Percentiles rank a stretch among this genome's conserved stretches.
These are phyloP conservation scores for Andrena chrysosceles DNA, from an alignment of 2,888 invertebrate genomes.

Conservation along the genomic window DNA sequence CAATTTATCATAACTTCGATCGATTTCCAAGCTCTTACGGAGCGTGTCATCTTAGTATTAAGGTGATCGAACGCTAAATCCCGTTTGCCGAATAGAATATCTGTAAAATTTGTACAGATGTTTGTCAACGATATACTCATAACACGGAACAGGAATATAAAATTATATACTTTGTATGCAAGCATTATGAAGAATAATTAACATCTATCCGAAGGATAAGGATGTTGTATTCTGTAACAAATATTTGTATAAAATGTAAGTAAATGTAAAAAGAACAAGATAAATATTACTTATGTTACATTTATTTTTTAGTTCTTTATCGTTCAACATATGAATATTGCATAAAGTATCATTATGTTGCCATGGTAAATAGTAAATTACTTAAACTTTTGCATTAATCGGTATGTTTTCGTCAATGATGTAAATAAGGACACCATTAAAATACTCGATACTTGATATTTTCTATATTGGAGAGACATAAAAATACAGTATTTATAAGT, in stretches of 20 bases:
- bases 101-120: conserved; percentile 66
- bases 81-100: conserved; percentile 35
- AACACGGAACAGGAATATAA: conserved; percentile 41
- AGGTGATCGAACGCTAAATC: conserved; percentile 41
- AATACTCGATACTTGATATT: conserved; percentile 75
- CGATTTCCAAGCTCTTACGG: conserved; percentile 16
- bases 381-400: conserved; percentile 42
- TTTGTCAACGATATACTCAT: conserved; percentile 58
- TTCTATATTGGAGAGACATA: conserved; percentile 41
- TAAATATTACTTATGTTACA: conserved; percentile 49
- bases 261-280: conserved; percentile 53
- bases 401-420: conserved; percentile 45
- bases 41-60: conserved; percentile 42
- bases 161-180: conserved; percentile 30
- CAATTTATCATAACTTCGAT: conserved; percentile 13
- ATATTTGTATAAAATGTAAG: conserved; percentile 61
- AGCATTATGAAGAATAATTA: conserved; percentile 26
- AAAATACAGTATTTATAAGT: conserved; percentile 52
- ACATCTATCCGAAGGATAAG: conserved; percentile 37
- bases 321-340: conserved; percentile 46
- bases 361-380: conserved; percentile 69
- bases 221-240: conserved; percentile 51
- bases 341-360: conserved; percentile 64
- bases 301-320: conserved; percentile 40
- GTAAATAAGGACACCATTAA: conserved; percentile 66